phyloP scores from a whole-genome alignment of 2,888 invertebrate species.

The Diarsia mendica region DNA sequence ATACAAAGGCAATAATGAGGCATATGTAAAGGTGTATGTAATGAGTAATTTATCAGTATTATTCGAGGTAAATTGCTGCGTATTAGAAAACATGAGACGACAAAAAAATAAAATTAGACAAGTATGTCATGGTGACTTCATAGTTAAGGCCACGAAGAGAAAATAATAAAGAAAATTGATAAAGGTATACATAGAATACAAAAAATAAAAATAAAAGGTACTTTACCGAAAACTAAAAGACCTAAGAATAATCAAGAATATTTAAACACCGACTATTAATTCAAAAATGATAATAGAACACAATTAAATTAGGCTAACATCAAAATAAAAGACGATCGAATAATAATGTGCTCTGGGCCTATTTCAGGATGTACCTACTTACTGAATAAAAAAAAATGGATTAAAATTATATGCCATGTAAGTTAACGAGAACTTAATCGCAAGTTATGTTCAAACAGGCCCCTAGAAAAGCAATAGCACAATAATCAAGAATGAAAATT shows the following conservation, averaged over 20 bases:
- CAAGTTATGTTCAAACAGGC: no score
- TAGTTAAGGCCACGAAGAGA: background rate
- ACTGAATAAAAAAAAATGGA: no score
- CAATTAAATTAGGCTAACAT: background rate
- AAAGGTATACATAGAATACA: background rate
- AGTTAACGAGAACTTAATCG: no score
- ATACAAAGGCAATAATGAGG: background rate
- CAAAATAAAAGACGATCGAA: background rate
- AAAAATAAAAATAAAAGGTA: background rate
- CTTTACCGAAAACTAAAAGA: background rate
- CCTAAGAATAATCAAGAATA: background rate
- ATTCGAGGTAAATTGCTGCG: background rate
- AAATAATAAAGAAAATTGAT: background rate
- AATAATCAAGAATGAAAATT: no score
- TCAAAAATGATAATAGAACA: background rate
- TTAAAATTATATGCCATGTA: no score
- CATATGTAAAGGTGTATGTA: no score
- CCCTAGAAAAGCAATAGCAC: no score
- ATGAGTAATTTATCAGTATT: slow-evolving; percentile 13
- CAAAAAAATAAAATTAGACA: background rate
- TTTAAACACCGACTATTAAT: background rate
- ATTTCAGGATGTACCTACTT: no score
- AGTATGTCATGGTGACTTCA: background rate
- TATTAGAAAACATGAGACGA: background rate
- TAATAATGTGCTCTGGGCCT: no score